Evolutionary conservation across 2,888 invertebrate genomes (phyloP).

Genomic region (Trichogramma evanescens): DNA sequence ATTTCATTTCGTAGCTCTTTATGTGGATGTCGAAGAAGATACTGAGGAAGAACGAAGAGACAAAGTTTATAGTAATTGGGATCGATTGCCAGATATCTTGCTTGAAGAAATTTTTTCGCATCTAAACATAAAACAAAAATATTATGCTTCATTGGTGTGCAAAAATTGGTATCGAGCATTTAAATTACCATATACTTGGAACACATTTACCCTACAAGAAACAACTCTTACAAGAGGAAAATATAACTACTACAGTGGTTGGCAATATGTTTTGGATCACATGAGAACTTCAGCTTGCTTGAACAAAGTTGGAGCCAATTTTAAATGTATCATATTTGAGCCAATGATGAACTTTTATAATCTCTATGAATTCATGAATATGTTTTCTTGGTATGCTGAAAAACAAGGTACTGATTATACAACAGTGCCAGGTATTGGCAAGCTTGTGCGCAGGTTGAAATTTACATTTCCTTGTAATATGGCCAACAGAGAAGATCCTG

Average conservation of each 20-base stretch:
- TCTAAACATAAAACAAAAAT: slow-evolving; percentile 62
- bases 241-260: slow-evolving; percentile 75
- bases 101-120: slow-evolving; percentile 67
- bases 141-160: slow-evolving; percentile 67
- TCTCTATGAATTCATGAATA: slow-evolving; percentile 75
- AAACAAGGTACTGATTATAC: slow-evolving; percentile 36
- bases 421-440: slow-evolving; percentile 50
- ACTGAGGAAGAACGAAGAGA: slow-evolving; percentile 38
- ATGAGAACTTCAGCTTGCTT: slow-evolving; percentile 65
- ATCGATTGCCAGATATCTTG: slow-evolving; percentile 62
- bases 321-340: slow-evolving; percentile 61
- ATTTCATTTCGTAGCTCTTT: slow-evolving; percentile 44
- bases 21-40: slow-evolving; percentile 49
- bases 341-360: slow-evolving; percentile 75
- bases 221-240: slow-evolving; percentile 65
- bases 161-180: slow-evolving; percentile 63
- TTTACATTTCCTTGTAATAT: slow-evolving; percentile 73
- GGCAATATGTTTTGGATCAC: slow-evolving; percentile 72
- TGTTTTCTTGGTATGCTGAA: slow-evolving; percentile 69
- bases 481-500: slow-evolving; percentile 57
- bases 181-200: slow-evolving; percentile 69
- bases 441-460: slow-evolving; percentile 54
- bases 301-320: slow-evolving; percentile 59
- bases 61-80: slow-evolving; percentile 57
- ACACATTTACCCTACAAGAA: slow-evolving; percentile 65